A percentile compares a stretch with the other conserved stretches of the same genome.
These are phyloP conservation scores for Parelbella ahira DNA, from an alignment of 2,888 invertebrate species.

Conservation along the genomic window DNA sequence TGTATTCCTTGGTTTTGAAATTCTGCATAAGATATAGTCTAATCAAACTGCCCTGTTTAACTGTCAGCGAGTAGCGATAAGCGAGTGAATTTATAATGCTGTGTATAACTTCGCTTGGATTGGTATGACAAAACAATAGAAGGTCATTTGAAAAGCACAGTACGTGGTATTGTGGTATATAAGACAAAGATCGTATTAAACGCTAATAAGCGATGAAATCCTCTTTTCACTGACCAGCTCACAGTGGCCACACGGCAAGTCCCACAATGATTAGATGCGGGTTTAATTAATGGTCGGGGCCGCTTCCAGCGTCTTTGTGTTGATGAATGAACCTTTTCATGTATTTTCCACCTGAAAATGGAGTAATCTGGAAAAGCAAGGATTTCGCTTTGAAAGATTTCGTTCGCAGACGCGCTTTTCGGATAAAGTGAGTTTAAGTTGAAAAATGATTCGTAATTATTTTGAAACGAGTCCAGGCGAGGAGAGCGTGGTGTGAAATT, in stretches of 20 bases:
- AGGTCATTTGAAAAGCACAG: background rate
- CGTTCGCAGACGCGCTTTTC: constrained; percentile 6
- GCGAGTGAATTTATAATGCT: too few relatives aligned
- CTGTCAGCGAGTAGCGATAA: too few relatives aligned
- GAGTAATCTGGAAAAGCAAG: constrained; percentile 17
- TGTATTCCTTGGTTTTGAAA: too few relatives aligned
- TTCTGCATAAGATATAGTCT: too few relatives aligned
- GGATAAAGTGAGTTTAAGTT: constrained; percentile 3
- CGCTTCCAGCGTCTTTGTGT: constrained; percentile 18
- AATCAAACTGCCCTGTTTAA: too few relatives aligned
- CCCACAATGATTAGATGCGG: constrained; percentile 17
- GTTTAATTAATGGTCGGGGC: constrained; percentile 16
- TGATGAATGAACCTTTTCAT: constrained; percentile 23
- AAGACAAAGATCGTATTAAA: background rate
- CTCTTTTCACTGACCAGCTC: background rate
- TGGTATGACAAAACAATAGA: too few relatives aligned
- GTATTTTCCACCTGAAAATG: constrained; percentile 16
- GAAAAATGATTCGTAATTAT: constrained; percentile 3
- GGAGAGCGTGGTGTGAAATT: too few relatives aligned
- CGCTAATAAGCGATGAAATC: too few relatives aligned
- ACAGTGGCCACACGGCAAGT: background rate
- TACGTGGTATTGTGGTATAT: background rate
- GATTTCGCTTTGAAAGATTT: constrained; percentile 12
- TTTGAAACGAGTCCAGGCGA: too few relatives aligned
- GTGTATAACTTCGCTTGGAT: too few relatives aligned